These are phyloP conservation scores for Actias luna DNA, from an alignment of 2,888 invertebrate genomes.

Conservation along the genomic window DNA sequence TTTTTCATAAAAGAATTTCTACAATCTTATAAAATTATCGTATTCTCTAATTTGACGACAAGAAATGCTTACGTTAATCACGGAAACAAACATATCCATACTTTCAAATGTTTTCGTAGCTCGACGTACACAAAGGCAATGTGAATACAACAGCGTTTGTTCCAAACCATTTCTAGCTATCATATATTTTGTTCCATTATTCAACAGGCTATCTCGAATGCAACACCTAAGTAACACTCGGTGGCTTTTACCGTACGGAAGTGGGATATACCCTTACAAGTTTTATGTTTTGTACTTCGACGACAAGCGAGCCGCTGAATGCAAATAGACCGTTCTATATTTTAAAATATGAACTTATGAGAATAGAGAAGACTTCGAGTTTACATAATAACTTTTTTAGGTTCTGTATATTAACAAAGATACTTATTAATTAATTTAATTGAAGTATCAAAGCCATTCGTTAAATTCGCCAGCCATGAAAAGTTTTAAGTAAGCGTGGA, in stretches of 20 bases:
- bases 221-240: slow-evolving; percentile 16
- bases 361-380: not conserved
- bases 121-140: slow-evolving; percentile 20
- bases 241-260: slow-evolving; percentile 2
- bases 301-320: not conserved
- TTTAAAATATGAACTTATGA: not conserved
- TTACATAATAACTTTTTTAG: not conserved
- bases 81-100: not conserved
- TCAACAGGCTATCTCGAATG: slow-evolving; percentile 32
- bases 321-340: not conserved
- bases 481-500: too few relatives aligned
- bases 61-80: too few relatives aligned
- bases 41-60: too few relatives aligned
- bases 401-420: not conserved
- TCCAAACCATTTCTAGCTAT: slow-evolving; percentile 36
- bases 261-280: slow-evolving; percentile 4
- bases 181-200: slow-evolving; percentile 43
- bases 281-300: slow-evolving; percentile 2
- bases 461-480: too few relatives aligned
- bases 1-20: too few relatives aligned
- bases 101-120: slow-evolving; percentile 6
- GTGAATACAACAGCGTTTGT: slow-evolving; percentile 37
- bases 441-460: too few relatives aligned
- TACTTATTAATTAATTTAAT: not conserved
- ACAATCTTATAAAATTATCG: too few relatives aligned